Evolutionary conservation across 2,888 invertebrate genomes (phyloP), one percentile per base, ranked within the genome.

Genomic region (Eristalinus aeneus): DNA sequence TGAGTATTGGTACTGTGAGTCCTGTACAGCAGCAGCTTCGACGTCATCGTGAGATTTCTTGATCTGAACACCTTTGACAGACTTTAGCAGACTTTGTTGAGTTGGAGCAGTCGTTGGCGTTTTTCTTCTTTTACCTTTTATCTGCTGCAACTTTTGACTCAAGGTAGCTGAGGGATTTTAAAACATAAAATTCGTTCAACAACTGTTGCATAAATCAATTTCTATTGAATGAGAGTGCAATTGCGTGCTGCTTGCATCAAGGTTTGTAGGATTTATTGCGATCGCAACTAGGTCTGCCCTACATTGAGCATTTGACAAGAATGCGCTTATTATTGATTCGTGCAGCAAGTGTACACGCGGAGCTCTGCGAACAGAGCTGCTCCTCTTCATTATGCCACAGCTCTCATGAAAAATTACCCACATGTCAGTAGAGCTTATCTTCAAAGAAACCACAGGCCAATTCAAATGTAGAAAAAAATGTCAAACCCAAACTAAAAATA

Each of bases 351-450:
- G 46, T 46, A 16, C 16, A 46, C 46, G 34, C 10, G 9, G 34
- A 6, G 1, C 10, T 8, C 34, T 16, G n/a, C 16, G 46, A 16
- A 8, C 16, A 8, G 6, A 6, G 1, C 46, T 16, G n/a, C 46
- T n/a, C 16, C 16, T 16, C 16, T n/a, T 16, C 46, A 16, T 46
- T 8, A 6, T 46, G 46, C 16, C 46, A 46, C 16, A 16, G 8
- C 46, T n/a, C 46, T 6, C 1, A 8, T 0, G 8, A 46, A 16
- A 16, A 46, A 46, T 46, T 46, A 46, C 46, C 46, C 46, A 16
- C 46, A 54, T 32, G 54, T 68, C 68, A 68, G 34, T 56, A 56
- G 68, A 68, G 68, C 46, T 46, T 46, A 46, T 46, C 46, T 16
- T 46, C 46, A 46, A 16, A 46, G 46, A 8, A n/a, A 46, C 46